A percentile compares a stretch with the other conserved stretches of the same genome.
Conservation (phyloP, 2,888 invertebrate genomes). For the Cephus spinipes region DNA sequence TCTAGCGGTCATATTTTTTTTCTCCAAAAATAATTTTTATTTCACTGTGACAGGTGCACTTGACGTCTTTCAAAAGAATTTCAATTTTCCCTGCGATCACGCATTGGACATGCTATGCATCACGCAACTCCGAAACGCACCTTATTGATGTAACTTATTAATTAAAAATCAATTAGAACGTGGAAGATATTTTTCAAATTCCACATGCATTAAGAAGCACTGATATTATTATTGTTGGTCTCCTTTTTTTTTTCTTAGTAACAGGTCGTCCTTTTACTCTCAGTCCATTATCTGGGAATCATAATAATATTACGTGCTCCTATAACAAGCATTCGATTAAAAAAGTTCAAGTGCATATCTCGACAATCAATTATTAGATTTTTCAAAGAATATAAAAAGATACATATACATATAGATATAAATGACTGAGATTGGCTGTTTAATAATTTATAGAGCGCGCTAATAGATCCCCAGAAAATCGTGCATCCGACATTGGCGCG, state of each 20-base stretch:
- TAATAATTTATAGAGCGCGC: background rate
- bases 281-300: background rate
- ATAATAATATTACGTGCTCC: background rate
- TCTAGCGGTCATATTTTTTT: background rate
- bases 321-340: background rate
- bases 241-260: background rate
- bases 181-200: background rate
- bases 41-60: background rate
- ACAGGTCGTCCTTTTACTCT: conserved; percentile 2
- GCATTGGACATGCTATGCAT: no score
- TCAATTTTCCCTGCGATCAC: no score
- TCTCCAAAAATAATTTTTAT: background rate
- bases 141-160: background rate
- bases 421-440: background rate
- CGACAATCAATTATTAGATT: background rate
- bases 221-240: background rate
- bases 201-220: background rate
- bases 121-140: no score
- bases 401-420: background rate
- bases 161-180: background rate
- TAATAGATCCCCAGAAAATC: background rate
- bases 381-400: background rate
- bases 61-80: no score
- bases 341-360: background rate
- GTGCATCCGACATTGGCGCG: conserved; percentile 14